Evolutionary conservation across 2,113 vertebrate species (phyloP).

Genomic region (Hippotragus niger): DNA sequence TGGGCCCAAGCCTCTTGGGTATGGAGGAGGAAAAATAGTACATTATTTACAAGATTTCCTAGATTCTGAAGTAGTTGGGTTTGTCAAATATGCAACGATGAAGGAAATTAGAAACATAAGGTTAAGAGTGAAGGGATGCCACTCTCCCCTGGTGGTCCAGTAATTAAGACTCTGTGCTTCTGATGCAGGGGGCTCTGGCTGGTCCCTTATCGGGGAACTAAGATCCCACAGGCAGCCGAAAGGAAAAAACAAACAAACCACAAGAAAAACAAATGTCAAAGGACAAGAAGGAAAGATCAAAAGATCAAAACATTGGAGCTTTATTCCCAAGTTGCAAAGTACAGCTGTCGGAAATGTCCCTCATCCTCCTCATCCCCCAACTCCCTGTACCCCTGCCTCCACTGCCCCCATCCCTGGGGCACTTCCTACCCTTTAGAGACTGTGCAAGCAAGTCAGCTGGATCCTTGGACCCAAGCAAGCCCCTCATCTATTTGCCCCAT

Average conservation of each 20-base stretch:
- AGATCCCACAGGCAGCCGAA: background rate
- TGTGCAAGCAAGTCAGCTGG: background rate
- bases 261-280: background rate
- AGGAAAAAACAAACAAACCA: background rate
- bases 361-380: too few relatives aligned
- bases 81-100: slow-evolving; percentile 44
- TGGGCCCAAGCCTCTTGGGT: background rate
- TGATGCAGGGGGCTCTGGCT: background rate
- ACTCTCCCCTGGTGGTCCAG: background rate
- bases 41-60: slow-evolving; percentile 4
- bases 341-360: background rate
- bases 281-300: slow-evolving; percentile 45
- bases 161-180: background rate
- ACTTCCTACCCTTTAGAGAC: background rate
- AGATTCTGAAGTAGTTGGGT: background rate
- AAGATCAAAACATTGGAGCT: slow-evolving; percentile 40
- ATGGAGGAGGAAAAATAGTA: slow-evolving; percentile 12
- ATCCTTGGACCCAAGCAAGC: background rate
- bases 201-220: background rate
- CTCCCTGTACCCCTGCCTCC: background rate
- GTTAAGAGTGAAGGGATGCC: slow-evolving; percentile 35
- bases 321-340: slow-evolving; percentile 15
- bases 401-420: background rate
- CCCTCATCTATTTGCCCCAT: background rate
- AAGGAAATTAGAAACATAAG: slow-evolving; percentile 29